A percentile compares a stretch with the other conserved stretches of the same genome.
Evolutionary conservation across 1,140 invertebrate species (phyloP).

Genomic region (Leucophenga varia): DNA sequence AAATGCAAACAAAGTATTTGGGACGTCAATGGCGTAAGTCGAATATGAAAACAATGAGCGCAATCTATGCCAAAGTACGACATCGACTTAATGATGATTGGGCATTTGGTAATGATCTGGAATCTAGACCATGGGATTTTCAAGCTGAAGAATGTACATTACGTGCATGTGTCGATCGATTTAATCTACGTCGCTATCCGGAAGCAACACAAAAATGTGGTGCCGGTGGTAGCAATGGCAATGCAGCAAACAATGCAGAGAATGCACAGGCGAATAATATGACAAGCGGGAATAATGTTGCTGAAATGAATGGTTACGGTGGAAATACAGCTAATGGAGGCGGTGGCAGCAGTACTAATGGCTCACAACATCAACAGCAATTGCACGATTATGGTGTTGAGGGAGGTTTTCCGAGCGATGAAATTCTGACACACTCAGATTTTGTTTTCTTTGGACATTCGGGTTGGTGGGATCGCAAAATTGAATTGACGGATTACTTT

Average conservation of each 20-base stretch:
- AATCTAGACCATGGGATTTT: constrained; percentile 97
- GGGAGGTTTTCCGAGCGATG: constrained; percentile 50
- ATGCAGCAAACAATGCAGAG: constrained; percentile 41
- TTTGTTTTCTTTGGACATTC: constrained; percentile 54
- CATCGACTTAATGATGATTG: constrained; percentile 98
- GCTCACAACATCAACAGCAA: constrained; percentile 47
- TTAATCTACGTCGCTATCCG: constrained; percentile 88
- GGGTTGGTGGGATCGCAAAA: constrained; percentile 58
- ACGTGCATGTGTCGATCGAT: constrained; percentile 89
- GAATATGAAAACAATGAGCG: constrained; percentile 99
- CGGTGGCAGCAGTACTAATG: constrained; percentile 28
- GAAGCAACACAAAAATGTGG: constrained; percentile 56
- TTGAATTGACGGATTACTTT: constrained; percentile 92
- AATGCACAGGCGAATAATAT: constrained; percentile 13
- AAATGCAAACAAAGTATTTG: constrained; percentile 99
- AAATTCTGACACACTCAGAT: constrained; percentile 50
- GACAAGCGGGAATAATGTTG: constrained; percentile 24
- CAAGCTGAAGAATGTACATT: constrained; percentile 97
- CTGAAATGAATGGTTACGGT: constrained; percentile 15
- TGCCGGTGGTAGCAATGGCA: constrained; percentile 31
- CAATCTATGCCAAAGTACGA: constrained; percentile 96
- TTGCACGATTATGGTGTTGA: constrained; percentile 50
- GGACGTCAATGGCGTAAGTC: constrained; percentile 98
- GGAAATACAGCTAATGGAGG: constrained; percentile 16
- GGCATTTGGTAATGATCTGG: constrained; percentile 99